Percentiles rank a stretch among this genome's conserved stretches.
These are phyloP conservation scores for Sapajus apella DNA, from an alignment of 2,113 vertebrate species.

Conservation along the genomic window DNA sequence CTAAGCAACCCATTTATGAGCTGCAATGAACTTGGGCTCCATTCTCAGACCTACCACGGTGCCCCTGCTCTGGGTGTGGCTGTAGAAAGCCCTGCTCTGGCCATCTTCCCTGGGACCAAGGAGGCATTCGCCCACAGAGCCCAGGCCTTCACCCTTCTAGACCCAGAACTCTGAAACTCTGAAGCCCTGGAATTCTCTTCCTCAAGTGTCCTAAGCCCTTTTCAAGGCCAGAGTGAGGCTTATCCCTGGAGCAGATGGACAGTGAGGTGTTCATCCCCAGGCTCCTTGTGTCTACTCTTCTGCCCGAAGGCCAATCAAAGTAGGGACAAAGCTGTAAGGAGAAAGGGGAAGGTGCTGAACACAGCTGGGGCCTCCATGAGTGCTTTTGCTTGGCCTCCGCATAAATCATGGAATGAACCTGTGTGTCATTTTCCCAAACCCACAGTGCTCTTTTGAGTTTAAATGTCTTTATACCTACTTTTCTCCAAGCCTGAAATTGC, in stretches of 20 bases:
- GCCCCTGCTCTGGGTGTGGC: neutral
- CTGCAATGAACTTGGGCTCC: neutral
- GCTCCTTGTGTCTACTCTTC: neutral
- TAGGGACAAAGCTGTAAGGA: neutral
- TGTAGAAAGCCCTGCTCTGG: neutral
- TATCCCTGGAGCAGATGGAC: neutral
- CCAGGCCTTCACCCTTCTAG: neutral
- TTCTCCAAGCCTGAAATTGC: neutral
- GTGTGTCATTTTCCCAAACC: neutral
- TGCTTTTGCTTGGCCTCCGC: neutral
- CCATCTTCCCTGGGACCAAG: no score
- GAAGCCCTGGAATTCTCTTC: neutral
- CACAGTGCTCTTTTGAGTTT: neutral
- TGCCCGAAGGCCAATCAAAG: neutral
- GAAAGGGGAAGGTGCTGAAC: neutral
- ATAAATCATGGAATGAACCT: neutral
- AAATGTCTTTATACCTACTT: neutral
- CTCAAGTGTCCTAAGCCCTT: neutral
- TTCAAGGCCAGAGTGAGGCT: neutral
- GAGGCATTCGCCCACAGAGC: neutral
- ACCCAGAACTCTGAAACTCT: neutral
- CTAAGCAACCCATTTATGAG: neutral
- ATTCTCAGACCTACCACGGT: neutral
- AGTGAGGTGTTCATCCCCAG: no score
- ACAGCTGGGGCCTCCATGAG: rapidly evolving